A percentile compares a stretch with the other conserved stretches of the same genome.
Evolutionary conservation across 1,140 invertebrate genomes (phyloP).

Genomic region (Batillaria attramentaria): DNA sequence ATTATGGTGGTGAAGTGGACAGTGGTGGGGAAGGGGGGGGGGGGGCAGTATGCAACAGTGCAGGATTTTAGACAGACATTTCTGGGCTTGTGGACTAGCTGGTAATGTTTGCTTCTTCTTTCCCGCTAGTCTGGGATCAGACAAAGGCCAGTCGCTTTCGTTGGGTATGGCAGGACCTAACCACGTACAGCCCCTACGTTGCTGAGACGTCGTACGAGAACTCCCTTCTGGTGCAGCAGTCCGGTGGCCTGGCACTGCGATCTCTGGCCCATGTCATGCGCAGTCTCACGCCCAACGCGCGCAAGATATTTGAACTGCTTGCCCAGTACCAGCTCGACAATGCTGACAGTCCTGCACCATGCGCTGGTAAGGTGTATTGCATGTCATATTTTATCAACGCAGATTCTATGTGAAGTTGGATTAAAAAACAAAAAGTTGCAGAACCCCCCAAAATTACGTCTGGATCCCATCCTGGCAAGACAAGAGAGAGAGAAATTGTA

Average conservation of each 20-base stretch:
- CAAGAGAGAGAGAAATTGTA: no score
- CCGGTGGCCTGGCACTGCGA: constrained; percentile 84
- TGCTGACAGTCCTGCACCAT: constrained; percentile 70
- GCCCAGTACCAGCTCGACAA: constrained; percentile 84
- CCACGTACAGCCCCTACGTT: constrained; percentile 85
- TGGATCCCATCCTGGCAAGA: no score
- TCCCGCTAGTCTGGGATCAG: constrained; percentile 96
- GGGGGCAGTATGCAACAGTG: no score
- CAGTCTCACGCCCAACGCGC: constrained; percentile 89
- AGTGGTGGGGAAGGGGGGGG: no score
- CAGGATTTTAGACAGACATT: no score
- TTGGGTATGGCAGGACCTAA: constrained; percentile 89
- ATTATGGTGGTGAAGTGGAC: no score
- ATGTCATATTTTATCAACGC: not conserved
- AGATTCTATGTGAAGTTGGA: not conserved
- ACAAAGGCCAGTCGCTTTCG: constrained; percentile 85
- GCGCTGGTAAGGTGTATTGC: not conserved
- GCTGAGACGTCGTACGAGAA: constrained; percentile 92
- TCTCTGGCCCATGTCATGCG: constrained; percentile 90
- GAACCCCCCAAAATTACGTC: no score
- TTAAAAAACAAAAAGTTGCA: no score
- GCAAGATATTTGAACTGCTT: constrained; percentile 87
- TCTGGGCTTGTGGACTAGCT: no score
- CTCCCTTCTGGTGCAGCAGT: constrained; percentile 85
- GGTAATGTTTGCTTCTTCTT: no score